Evolutionary conservation across 2,113 vertebrate species (phyloP), one percentile per base, ranked within the genome.

Genomic region (Chamaetylas fuelleborni): DNA sequence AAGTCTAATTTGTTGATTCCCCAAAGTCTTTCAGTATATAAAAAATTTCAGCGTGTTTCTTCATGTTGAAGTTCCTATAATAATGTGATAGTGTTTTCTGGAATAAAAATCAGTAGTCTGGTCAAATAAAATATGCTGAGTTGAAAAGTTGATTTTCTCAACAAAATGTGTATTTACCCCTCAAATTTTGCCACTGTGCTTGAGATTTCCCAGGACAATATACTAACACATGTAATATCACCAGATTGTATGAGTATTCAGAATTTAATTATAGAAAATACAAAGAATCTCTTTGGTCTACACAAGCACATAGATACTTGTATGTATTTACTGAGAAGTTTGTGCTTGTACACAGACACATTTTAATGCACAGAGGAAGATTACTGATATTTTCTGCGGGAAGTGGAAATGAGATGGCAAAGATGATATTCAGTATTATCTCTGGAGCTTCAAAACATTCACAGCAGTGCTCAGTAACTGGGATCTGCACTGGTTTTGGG

Each of bases 1-100:
- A 88, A 96, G 90, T 88, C 82, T 86, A 88, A 86, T 90, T 93
- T 93, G 76, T 88, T 95, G 84, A 93, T 93, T 96, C 92, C 80
- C 90, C 36, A 79, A 86, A 77, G 69, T 88, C 40, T 90, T 71
- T 60, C 67, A 53, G 40, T 36, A 36, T 40, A 65, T 64, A 93
- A 86, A 51, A 78, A 86, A 92, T 13, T 73, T 53, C 56, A 45
- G 33, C 31, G 33, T 61, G 25, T 81, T 95, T 95, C 56, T 88
- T 83, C 61, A 29, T 51, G n/a, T 15, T 77, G 64, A 86, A 86
- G 33, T 78, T 26, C 72, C 65, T 67, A 23, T 62, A 67, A 88
- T 29, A 80, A 22, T 43, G 17, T 57, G 40, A 51, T 40, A 22
- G n/a, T 62, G 28, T 86, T 78, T 90, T 57, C 43, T 84, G 48